phyloP scores from a whole-genome alignment of 2,888 invertebrate species.

The Volucella bombylans region DNA sequence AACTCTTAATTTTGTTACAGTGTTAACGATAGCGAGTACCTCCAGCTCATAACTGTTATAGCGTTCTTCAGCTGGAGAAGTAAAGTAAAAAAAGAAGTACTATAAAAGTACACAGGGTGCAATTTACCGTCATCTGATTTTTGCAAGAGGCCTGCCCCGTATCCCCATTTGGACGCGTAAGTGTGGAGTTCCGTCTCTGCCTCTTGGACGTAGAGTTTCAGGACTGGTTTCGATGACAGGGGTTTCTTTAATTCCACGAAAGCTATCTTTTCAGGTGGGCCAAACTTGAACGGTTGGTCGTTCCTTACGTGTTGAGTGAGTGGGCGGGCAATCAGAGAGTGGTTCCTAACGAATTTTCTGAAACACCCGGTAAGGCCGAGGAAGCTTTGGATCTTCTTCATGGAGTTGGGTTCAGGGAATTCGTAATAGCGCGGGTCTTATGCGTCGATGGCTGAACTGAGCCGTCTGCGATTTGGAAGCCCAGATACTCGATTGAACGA shows the following conservation, averaged over 20 bases:
- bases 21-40: no score
- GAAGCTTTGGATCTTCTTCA: slow-evolving; percentile 77
- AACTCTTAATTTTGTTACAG: background rate
- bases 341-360: slow-evolving; percentile 77
- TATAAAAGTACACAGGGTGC: no score
- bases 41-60: no score
- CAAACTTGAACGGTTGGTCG: no score
- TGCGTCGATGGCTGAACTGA: slow-evolving; percentile 74
- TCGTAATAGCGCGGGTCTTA: slow-evolving; percentile 76
- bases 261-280: no score
- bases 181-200: background rate
- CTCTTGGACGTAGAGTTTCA: background rate
- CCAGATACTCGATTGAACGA: slow-evolving; percentile 74
- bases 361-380: slow-evolving; percentile 75
- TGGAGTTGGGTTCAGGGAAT: slow-evolving; percentile 76
- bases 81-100: no score
- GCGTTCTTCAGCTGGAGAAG: no score
- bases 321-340: slow-evolving; percentile 75
- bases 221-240: no score
- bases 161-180: background rate
- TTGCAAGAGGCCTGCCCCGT: background rate
- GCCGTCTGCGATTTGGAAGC: slow-evolving; percentile 76
- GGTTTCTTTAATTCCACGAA: no score
- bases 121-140: no score
- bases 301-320: background rate